A percentile compares a stretch with the other conserved stretches of the same genome.
These are phyloP conservation scores for Acanthornis magna DNA, from an alignment of 2,797 vertebrate genomes.

Conservation along the genomic window DNA sequence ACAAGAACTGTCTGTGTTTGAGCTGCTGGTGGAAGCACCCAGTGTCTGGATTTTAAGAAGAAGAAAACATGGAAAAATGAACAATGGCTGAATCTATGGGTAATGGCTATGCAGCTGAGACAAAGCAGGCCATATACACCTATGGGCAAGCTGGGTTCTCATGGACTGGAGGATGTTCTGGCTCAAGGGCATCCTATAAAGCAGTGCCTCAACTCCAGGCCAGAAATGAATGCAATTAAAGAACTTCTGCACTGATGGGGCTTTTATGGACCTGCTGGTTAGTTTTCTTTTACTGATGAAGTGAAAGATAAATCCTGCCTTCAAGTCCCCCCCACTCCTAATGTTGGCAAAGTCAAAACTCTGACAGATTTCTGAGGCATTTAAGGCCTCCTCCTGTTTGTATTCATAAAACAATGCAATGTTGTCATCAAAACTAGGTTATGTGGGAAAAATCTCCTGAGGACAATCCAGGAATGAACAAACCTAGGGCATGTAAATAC, in stretches of 20 bases:
- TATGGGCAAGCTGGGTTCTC: neutral
- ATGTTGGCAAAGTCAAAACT: neutral
- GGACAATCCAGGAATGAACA: neutral
- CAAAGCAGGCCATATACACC: neutral
- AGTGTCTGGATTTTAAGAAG: neutral
- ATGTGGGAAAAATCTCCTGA: neutral
- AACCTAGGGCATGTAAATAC: neutral
- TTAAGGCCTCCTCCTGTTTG: neutral
- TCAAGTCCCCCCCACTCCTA: neutral
- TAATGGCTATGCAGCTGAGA: neutral
- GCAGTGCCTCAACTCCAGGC: neutral
- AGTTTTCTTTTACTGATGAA: neutral
- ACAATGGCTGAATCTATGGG: neutral
- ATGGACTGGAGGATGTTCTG: neutral
- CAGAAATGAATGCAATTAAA: neutral
- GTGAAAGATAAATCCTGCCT: neutral
- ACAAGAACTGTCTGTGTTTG: neutral
- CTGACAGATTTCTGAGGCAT: neutral
- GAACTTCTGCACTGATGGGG: neutral
- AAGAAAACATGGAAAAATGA: neutral
- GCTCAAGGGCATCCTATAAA: neutral
- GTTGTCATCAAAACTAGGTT: neutral
- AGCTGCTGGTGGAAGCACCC: neutral
- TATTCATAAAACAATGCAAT: neutral
- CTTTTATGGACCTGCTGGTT: neutral